Conservation (phyloP, 1,140 invertebrate species). For the Ostrea edulis region DNA sequence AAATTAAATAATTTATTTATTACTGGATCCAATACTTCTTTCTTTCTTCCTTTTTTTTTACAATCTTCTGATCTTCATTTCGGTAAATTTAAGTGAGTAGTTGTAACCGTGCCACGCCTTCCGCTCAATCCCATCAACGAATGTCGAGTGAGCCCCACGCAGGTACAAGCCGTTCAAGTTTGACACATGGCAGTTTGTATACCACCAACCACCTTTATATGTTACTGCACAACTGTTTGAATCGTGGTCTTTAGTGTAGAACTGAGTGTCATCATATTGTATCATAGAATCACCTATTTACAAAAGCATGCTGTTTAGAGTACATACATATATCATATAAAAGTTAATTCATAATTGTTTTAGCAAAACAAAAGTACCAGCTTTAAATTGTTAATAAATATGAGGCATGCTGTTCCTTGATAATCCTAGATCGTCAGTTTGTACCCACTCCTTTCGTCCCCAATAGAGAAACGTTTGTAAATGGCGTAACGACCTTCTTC, state of each 20-base stretch:
- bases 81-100: slow-evolving; percentile 76
- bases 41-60: neutral
- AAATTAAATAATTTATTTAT: no score
- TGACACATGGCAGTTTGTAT: slow-evolving; percentile 82
- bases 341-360: neutral
- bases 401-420: slow-evolving; percentile 79
- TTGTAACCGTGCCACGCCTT: slow-evolving; percentile 81
- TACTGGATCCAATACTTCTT: no score
- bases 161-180: slow-evolving; percentile 83
- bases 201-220: slow-evolving; percentile 82
- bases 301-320: neutral
- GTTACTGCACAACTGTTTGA: neutral
- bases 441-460: slow-evolving; percentile 41
- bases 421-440: slow-evolving; percentile 47
- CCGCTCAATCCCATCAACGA: slow-evolving; percentile 82
- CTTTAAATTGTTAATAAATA: neutral
- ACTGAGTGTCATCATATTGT: slow-evolving; percentile 80
- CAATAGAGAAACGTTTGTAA: slow-evolving; percentile 52
- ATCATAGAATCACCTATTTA: slow-evolving; percentile 10
- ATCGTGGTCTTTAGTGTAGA: slow-evolving; percentile 82
- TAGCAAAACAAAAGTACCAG: neutral
- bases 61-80: slow-evolving; percentile 75
- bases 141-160: slow-evolving; percentile 58
- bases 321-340: neutral
- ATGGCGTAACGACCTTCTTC: slow-evolving; percentile 41